Evolutionary conservation across 2,888 invertebrate genomes (phyloP).

Genomic region (Tanytarsus gracilentus): DNA sequence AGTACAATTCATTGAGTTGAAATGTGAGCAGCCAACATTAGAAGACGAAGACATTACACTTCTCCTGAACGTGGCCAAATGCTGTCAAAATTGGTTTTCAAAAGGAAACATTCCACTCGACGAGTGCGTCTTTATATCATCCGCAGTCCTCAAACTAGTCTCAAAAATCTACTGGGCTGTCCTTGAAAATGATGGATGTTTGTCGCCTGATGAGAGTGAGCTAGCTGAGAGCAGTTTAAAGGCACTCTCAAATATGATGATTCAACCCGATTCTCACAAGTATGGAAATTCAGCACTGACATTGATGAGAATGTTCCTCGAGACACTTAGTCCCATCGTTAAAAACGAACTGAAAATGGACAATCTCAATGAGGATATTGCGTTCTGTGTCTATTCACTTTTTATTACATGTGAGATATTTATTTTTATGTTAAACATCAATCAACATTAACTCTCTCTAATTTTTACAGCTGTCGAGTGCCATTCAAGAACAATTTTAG

Average conservation of each 20-base stretch:
- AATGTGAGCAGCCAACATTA: conserved; percentile 38
- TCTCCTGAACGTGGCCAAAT: conserved; percentile 48
- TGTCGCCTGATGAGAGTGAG: conserved; percentile 49
- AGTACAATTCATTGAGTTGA: conserved; percentile 38
- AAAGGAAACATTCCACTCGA: conserved; percentile 41
- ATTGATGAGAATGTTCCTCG: conserved; percentile 51
- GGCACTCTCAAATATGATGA: conserved; percentile 44
- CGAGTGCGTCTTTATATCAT: conserved; percentile 38
- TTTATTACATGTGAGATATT: conserved; percentile 50
- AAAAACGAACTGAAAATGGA: conserved; percentile 46
- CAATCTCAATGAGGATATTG: conserved; percentile 50
- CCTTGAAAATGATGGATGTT: conserved; percentile 44
- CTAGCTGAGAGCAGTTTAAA: conserved; percentile 54
- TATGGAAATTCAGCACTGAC: conserved; percentile 50
- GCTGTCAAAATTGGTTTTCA: conserved; percentile 56
- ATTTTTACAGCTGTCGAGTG: conserved; percentile 63
- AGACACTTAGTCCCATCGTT: conserved; percentile 48
- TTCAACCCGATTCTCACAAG: conserved; percentile 54
- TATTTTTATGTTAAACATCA: too few species aligned
- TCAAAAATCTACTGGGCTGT: conserved; percentile 44
- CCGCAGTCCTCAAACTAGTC: conserved; percentile 41
- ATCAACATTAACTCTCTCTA: too few species aligned
- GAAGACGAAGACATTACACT: conserved; percentile 44
- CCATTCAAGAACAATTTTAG: conserved; percentile 50
- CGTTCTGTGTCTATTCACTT: conserved; percentile 57